Base-by-base conservation (phyloP, 1,140 invertebrate species). In the Brachionus sp. region DNA sequence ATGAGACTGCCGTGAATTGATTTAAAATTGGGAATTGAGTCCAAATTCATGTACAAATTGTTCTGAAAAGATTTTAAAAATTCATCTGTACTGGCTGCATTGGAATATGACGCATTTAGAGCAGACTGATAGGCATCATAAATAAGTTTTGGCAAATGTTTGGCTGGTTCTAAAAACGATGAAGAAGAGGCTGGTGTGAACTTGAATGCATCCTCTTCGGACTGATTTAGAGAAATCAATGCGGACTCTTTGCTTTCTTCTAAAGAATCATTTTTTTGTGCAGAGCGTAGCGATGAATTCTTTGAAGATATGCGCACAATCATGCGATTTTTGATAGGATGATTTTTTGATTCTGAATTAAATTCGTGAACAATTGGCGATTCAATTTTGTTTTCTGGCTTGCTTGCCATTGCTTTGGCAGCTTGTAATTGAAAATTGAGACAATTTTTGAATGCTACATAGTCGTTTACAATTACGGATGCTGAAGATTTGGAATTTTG, bases 381-480 rank as follows among this genome's bases (percentile, higher is more conserved):
- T 46, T 46, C 39, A 25, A 23, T 25, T 75, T 46, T 42, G 25
- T 75, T 19, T 25, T 46, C 25, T 29, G 23, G 44, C 5, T 73
- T 73, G 37, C 37, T 73, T 13, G 66, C 66, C 70, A 75, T 75
- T 19, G 70, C 77, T 80, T 44, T 80, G 3, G 77, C 77, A 0
- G 77, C 62, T 66, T 80, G 50, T 12, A 80, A 25, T 29, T 80
- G 77, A 39, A 80, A 66, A 13, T 80, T 80, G 2, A 80, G 50
- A 37, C 77, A 80, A 50, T 80, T 80, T 66, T 66, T 80, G 25
- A 62, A 80, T 13, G 77, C 77, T 12, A 66, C 77, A 37, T 62
- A 62, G 42, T 80, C 77, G 25, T 80, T 80, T 9, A 80, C 77
- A 23, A 33, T 80, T 1, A 80, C 77, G 19, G 77, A 80, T 5